These are phyloP conservation scores for Uria lomvia DNA, from an alignment of 2,113 vertebrate species.

Conservation along the genomic window DNA sequence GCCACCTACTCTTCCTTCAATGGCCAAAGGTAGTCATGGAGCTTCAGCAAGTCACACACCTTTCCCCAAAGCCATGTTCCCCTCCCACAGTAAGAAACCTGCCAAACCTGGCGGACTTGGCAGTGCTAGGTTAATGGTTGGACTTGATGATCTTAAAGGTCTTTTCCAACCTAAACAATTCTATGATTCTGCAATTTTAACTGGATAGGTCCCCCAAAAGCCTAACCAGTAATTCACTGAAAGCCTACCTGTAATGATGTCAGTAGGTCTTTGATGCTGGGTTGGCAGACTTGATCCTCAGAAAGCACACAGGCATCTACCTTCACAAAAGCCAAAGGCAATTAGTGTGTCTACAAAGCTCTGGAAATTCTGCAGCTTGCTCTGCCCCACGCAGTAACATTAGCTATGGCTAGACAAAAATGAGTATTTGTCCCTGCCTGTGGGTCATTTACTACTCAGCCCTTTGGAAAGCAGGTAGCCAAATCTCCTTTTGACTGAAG, in stretches of 20 bases:
- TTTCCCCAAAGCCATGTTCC: neutral
- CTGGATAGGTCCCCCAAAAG: neutral
- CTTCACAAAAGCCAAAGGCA: conserved; percentile 6
- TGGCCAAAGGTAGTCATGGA: neutral
- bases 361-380: neutral
- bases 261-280: neutral
- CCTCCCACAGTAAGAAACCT: neutral
- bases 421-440: neutral
- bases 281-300: neutral
- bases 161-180: neutral
- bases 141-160: neutral
- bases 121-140: neutral
- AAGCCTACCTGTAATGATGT: neutral
- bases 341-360: neutral
- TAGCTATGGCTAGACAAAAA: neutral
- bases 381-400: neutral
- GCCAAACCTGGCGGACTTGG: neutral
- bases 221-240: neutral
- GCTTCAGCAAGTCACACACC: neutral
- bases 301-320: neutral
- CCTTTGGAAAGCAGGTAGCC: neutral
- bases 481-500: neutral
- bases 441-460: neutral
- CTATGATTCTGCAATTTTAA: neutral
- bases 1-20: neutral